Base-by-base conservation (phyloP, 2,797 vertebrate species). In the Chaetophractus vellerosus region DNA sequence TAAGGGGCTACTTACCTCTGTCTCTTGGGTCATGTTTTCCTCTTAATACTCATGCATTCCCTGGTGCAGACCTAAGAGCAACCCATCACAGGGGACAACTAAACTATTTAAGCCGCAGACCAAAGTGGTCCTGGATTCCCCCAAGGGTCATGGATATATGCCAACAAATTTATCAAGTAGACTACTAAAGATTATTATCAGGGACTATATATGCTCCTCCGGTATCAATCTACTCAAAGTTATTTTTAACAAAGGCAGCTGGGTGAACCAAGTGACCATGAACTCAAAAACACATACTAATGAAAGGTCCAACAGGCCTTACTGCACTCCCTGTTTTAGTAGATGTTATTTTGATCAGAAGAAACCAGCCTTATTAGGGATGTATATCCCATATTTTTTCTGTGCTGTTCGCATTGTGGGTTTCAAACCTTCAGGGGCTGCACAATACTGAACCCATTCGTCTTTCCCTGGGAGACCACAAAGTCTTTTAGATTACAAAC, bases 211-310 rank as follows among this genome's bases (percentile, higher is more conserved):
- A 96, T 23, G 88, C 80, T 96, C 89, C 41, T 88, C 85, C 74
- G 48, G 52, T 93, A 92, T 81, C 82, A 64, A 79, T 79, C 72
- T 90, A 92, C 78, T 97, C 96, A 78, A 94, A 93, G 1, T 93
- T 74, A 94, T 66, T 95, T 89, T 78, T 97, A 89, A 57, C 9
- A 95, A 19, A 97, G n/a, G 95, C 61, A 11, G 86, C 8, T 90
- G 78, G 71, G 90, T 96, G 83, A 96, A 87, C 90, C 95, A 23
- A 88, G 96, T 18, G 16, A 93, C 64, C 0, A 38, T 89, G 87
- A 94, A 81, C 66, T 94, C 72, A 57, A 91, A 50, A 91, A 50
- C 0, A 11, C 84, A 81, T 21, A 63, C 16, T 74, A 76, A 63
- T 81, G 82, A 80, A 84, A 96, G 59, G 6, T 0, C 88, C 23